phyloP scores from a whole-genome alignment of 2,888 invertebrate species.

The Thecophora atra region DNA sequence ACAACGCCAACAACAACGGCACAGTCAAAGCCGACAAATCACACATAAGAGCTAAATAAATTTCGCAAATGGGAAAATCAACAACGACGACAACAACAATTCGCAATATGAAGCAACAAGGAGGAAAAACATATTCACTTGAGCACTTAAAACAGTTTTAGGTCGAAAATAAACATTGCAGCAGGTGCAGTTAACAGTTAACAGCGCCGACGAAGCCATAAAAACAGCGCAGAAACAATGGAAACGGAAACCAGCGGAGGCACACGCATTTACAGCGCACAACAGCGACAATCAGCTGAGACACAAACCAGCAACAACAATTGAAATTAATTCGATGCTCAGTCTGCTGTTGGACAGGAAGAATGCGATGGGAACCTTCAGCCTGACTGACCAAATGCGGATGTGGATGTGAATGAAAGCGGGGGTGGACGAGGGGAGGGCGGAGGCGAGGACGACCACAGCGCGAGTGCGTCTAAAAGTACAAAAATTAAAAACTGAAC shows the following conservation, averaged over 20 bases:
- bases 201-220: neutral
- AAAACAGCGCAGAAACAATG: neutral
- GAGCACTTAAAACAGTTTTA: slow-evolving; percentile 3
- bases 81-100: slow-evolving; percentile 7
- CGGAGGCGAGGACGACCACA: neutral
- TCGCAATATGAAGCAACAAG: neutral
- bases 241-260: neutral
- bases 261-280: neutral
- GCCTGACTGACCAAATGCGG: neutral
- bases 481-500: slow-evolving; percentile 4
- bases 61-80: slow-evolving; percentile 19
- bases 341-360: neutral
- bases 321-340: slow-evolving; percentile 12
- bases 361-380: neutral
- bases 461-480: neutral
- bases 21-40: slow-evolving; percentile 13
- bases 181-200: slow-evolving; percentile 5
- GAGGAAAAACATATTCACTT: neutral
- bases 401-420: neutral
- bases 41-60: slow-evolving; percentile 22
- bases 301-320: slow-evolving; percentile 11
- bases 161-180: neutral
- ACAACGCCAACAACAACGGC: neutral
- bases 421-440: neutral
- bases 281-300: neutral